Evolutionary conservation across 2,888 invertebrate species (phyloP).

Genomic region (Serrognathus titanus): DNA sequence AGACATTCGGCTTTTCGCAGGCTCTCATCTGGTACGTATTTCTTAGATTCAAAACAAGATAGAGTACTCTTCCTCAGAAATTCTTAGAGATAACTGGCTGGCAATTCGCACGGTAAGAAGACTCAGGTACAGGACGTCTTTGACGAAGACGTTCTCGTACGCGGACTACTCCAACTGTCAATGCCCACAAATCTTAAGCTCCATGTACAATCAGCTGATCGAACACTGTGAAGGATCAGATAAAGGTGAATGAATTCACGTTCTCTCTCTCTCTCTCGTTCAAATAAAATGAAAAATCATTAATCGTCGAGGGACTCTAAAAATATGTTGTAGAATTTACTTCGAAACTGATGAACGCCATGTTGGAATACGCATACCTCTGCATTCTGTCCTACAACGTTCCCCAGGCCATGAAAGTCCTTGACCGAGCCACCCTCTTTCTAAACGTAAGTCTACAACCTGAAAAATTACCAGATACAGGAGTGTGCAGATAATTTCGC

Average conservation of each 20-base stretch:
- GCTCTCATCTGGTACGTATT: conserved; percentile 1
- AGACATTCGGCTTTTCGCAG: conserved; percentile 2
- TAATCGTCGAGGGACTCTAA: not conserved
- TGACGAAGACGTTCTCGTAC: conserved; percentile 49
- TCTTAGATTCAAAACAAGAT: no score
- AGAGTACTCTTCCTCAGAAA: conserved; percentile 3
- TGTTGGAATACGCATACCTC: conserved; percentile 57
- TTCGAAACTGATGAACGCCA: conserved; percentile 54
- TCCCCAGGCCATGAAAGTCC: conserved; percentile 55
- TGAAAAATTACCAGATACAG: not conserved
- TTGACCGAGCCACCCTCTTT: conserved; percentile 52
- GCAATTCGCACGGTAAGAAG: conserved; percentile 25
- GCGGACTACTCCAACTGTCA: conserved; percentile 57
- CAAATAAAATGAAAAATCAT: not conserved
- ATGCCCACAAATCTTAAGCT: conserved; percentile 55
- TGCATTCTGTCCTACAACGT: conserved; percentile 56
- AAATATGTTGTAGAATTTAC: conserved; percentile 42
- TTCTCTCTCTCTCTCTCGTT: no score
- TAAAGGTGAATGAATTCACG: no score
- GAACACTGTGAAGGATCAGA: conserved; percentile 61
- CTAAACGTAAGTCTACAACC: conserved; percentile 40
- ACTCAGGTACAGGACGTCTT: conserved; percentile 36
- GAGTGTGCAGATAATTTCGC: no score
- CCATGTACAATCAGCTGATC: conserved; percentile 58
- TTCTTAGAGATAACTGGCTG: conserved; percentile 15